Conservation (phyloP, 2,888 invertebrate species). For the Unio delphinus region DNA sequence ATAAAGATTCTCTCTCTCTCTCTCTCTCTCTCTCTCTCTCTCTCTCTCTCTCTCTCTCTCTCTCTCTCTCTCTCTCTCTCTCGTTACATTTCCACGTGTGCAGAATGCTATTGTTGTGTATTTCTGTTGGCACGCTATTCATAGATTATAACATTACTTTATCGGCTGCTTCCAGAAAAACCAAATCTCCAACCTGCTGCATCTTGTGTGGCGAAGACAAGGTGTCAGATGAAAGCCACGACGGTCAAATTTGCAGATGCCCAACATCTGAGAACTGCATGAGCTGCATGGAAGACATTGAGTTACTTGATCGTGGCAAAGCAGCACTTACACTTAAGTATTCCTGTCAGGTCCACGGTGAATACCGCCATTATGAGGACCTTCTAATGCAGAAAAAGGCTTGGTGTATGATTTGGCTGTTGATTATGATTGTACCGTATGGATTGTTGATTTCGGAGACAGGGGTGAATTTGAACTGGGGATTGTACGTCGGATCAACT, state of each 20-base stretch:
- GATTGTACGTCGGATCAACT: slow-evolving; percentile 45
- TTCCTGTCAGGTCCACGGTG: slow-evolving; percentile 42
- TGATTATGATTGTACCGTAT: slow-evolving; percentile 54
- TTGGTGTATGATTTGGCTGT: slow-evolving; percentile 64
- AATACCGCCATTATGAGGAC: slow-evolving; percentile 53
- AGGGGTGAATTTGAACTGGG: slow-evolving; percentile 59
- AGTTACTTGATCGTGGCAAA: slow-evolving; percentile 1
- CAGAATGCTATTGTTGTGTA: no score
- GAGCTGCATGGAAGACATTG: slow-evolving; percentile 31
- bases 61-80: no score
- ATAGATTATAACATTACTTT: not conserved
- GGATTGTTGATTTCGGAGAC: slow-evolving; percentile 47
- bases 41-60: no score
- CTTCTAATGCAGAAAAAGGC: slow-evolving; percentile 54
- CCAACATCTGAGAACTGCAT: slow-evolving; percentile 26
- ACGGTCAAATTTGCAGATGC: slow-evolving; percentile 11
- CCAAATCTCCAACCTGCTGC: slow-evolving; percentile 20
- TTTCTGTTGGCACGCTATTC: no score
- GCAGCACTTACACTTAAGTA: slow-evolving; percentile 19
- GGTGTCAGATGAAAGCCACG: slow-evolving; percentile 1
- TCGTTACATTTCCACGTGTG: no score
- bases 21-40: no score
- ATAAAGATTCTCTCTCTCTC: no score
- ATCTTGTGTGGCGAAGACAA: slow-evolving; percentile 36
- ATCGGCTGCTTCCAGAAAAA: slow-evolving; percentile 11